A percentile compares a stretch with the other conserved stretches of the same genome.
phyloP scores from a whole-genome alignment of 2,888 invertebrate genomes.

The Mythimna pallens region DNA sequence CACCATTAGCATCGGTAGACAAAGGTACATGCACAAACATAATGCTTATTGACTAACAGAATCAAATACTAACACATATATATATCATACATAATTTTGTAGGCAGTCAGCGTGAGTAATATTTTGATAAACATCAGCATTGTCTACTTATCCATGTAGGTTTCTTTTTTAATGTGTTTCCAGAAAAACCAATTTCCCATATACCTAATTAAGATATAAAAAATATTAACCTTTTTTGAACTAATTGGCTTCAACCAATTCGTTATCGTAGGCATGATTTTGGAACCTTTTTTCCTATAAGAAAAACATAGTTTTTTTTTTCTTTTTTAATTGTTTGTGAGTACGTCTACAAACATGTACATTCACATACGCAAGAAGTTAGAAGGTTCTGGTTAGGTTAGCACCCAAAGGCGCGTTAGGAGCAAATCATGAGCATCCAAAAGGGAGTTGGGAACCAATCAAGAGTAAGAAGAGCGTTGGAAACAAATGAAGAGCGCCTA shows the following conservation, averaged over 20 bases:
- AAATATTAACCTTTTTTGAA: neutral
- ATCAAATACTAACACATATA: slow-evolving; percentile 14
- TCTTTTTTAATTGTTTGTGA: too few relatives aligned
- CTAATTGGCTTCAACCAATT: too few relatives aligned
- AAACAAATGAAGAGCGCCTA: too few relatives aligned
- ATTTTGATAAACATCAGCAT: slow-evolving; percentile 36
- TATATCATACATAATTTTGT: slow-evolving; percentile 13
- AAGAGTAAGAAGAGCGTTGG: too few relatives aligned
- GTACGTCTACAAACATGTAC: too few relatives aligned
- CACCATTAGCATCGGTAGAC: neutral
- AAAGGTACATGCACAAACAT: neutral
- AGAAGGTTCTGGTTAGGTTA: too few relatives aligned
- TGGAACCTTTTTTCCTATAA: neutral
- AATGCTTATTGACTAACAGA: neutral
- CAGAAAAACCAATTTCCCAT: slow-evolving; percentile 29
- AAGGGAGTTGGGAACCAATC: too few relatives aligned
- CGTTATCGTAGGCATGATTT: neutral
- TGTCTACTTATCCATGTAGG: slow-evolving; percentile 31
- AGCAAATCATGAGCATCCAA: too few relatives aligned
- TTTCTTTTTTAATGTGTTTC: slow-evolving; percentile 6
- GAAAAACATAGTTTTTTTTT: neutral
- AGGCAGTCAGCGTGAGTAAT: slow-evolving; percentile 5
- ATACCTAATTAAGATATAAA: slow-evolving; percentile 1
- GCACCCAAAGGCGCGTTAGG: too few relatives aligned
- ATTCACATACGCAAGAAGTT: too few relatives aligned